Evolutionary conservation across 1,140 invertebrate species (phyloP).

Genomic region (Anadara kagoshimensis): DNA sequence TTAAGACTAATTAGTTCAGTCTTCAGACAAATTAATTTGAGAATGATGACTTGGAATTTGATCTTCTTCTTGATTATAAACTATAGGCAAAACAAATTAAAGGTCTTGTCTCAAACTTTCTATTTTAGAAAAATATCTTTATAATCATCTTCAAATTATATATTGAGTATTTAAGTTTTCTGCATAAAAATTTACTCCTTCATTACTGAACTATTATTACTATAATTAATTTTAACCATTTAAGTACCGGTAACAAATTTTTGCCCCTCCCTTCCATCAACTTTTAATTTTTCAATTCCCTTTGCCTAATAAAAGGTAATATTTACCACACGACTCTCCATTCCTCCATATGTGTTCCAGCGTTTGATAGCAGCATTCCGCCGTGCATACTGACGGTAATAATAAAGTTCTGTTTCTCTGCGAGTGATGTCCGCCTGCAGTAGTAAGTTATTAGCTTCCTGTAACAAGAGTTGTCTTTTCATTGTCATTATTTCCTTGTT

Average conservation of each 20-base stretch:
- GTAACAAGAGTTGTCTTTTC: constrained; percentile 68
- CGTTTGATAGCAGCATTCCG: constrained; percentile 53
- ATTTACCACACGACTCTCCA: constrained; percentile 46
- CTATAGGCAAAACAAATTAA: too few species aligned
- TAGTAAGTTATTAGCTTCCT: constrained; percentile 71
- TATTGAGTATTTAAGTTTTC: too few species aligned
- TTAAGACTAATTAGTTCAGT: too few species aligned
- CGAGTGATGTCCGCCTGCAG: constrained; percentile 69
- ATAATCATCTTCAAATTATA: too few species aligned
- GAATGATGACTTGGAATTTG: too few species aligned
- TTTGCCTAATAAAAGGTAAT: neutral
- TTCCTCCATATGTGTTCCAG: constrained; percentile 66
- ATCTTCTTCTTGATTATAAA: too few species aligned
- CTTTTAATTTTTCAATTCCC: too few species aligned
- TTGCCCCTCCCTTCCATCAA: neutral
- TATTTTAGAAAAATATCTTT: too few species aligned
- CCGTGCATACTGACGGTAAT: constrained; percentile 57
- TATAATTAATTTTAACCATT: neutral
- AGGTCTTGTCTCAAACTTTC: too few species aligned
- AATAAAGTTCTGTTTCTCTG: constrained; percentile 66
- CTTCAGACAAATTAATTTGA: too few species aligned
- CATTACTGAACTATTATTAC: neutral
- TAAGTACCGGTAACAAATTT: neutral
- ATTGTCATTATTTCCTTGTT: constrained; percentile 71
- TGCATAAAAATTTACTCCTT: neutral